Evolutionary conservation across 2,797 vertebrate species (phyloP).

Genomic region (Oreortyx pictus): DNA sequence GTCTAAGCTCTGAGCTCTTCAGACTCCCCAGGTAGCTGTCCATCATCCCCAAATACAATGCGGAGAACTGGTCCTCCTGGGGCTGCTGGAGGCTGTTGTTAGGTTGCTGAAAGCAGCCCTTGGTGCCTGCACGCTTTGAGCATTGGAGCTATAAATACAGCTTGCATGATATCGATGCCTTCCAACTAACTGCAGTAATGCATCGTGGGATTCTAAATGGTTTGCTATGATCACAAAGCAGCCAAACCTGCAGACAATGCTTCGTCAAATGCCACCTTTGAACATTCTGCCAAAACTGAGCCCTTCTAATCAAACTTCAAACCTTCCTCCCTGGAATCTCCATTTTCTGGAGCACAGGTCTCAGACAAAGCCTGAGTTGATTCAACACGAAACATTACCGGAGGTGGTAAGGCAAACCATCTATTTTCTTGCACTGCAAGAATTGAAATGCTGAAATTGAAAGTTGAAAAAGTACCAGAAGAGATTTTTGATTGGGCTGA

Average conservation of each 20-base stretch:
- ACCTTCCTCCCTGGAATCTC: background rate
- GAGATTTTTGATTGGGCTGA: conserved; percentile 21
- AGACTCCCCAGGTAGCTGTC: too few species aligned
- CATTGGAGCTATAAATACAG: fast-evolving
- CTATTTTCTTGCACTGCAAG: background rate
- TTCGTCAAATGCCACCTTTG: background rate
- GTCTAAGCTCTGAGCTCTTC: background rate
- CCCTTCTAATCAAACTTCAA: background rate
- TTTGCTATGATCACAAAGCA: background rate
- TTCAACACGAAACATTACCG: background rate
- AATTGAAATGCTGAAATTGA: background rate
- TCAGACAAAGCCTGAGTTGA: background rate
- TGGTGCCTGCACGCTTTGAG: fast-evolving
- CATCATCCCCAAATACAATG: background rate
- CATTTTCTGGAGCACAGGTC: background rate
- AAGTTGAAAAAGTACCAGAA: background rate
- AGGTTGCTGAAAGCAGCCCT: background rate
- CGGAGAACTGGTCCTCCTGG: background rate
- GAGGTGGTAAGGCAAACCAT: background rate
- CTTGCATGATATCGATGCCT: fast-evolving
- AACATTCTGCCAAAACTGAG: background rate
- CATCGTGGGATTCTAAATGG: background rate
- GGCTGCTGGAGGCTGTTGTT: fast-evolving
- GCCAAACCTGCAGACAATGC: background rate
- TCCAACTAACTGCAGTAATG: fast-evolving